Evolutionary conservation across 2,797 vertebrate genomes (phyloP).

Genomic region (Picus viridis): DNA sequence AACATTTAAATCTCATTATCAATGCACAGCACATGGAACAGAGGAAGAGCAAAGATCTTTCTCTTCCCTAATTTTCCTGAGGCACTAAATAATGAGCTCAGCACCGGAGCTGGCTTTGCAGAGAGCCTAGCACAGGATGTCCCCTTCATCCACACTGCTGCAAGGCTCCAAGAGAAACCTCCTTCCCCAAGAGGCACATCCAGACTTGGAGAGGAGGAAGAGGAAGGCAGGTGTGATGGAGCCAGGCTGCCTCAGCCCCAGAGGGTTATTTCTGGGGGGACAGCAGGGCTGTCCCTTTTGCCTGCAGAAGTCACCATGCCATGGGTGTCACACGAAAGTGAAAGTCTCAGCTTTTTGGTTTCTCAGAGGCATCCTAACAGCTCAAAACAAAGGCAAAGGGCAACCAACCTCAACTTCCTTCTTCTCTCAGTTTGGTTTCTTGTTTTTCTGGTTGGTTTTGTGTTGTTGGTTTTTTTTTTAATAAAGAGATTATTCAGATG

Average conservation of each 20-base stretch:
- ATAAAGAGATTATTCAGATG: neutral
- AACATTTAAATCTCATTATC: neutral
- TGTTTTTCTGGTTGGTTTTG: neutral
- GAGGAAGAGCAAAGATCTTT: neutral
- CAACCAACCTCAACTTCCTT: neutral
- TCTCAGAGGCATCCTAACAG: neutral
- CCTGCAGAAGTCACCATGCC: neutral
- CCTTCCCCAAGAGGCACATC: neutral
- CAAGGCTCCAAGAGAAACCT: neutral
- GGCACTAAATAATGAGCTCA: neutral
- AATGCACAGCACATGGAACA: rapidly evolving
- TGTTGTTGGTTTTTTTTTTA: neutral
- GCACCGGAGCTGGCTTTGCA: neutral
- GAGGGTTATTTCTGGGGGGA: rapidly evolving
- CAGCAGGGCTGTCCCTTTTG: neutral
- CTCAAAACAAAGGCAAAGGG: neutral
- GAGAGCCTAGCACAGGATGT: neutral
- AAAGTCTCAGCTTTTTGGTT: neutral
- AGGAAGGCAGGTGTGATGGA: neutral
- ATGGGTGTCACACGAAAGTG: rapidly evolving
- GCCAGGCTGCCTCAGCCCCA: neutral
- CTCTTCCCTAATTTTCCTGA: neutral
- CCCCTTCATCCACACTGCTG: neutral
- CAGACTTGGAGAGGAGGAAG: rapidly evolving
- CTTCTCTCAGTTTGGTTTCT: neutral